These are phyloP conservation scores for Synergus gifuensis DNA, from an alignment of 2,888 invertebrate species.

Conservation along the genomic window DNA sequence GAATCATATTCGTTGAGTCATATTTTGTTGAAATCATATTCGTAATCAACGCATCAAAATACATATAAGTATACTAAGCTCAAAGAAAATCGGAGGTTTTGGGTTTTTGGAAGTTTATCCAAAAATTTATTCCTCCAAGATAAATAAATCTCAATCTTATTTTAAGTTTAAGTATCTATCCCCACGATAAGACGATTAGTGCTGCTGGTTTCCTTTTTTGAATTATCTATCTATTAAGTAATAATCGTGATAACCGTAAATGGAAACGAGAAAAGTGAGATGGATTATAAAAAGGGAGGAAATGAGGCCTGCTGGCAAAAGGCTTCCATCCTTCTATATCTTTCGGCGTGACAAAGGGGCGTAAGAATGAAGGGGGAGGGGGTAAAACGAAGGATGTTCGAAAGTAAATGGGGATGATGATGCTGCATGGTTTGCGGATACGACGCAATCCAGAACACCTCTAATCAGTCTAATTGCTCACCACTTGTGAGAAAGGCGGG, in stretches of 20 bases:
- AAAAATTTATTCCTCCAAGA: too few species aligned
- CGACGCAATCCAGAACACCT: slow-evolving; percentile 67
- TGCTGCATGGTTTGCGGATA: slow-evolving; percentile 1
- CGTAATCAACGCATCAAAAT: too few species aligned
- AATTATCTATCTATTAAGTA: not conserved
- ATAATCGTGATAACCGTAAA: not conserved
- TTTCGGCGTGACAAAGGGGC: slow-evolving; percentile 4
- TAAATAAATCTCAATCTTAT: too few species aligned
- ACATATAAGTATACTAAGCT: too few species aligned
- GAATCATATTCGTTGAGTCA: too few species aligned
- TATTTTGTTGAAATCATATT: too few species aligned
- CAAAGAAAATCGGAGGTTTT: too few species aligned
- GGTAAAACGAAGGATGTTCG: not conserved
- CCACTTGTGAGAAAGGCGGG: not conserved
- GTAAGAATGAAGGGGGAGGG: not conserved
- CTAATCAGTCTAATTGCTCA: slow-evolving; percentile 63
- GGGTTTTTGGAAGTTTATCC: too few species aligned
- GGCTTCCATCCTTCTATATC: not conserved
- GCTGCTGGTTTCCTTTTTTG: not conserved
- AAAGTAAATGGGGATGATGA: not conserved
- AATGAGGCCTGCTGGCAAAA: slow-evolving; percentile 30
- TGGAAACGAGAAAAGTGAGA: slow-evolving; percentile 10
- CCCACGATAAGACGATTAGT: not conserved
- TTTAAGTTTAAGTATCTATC: too few species aligned
- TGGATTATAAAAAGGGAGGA: slow-evolving; percentile 13